Percentiles rank a stretch among this genome's conserved stretches.
phyloP scores from a whole-genome alignment of 2,888 invertebrate genomes.

The Andrena dorsata region DNA sequence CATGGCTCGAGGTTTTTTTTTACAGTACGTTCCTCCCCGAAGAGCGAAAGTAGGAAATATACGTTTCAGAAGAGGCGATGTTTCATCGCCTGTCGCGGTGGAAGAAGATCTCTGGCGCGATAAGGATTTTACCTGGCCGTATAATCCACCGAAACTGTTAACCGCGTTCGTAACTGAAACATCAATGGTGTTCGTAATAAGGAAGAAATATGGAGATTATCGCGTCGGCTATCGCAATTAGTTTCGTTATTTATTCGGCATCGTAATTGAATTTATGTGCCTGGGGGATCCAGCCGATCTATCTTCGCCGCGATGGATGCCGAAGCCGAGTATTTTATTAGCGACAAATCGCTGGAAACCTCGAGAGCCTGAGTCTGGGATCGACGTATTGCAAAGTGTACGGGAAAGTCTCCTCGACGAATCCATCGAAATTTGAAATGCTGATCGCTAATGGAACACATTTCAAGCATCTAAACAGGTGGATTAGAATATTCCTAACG shows the following conservation, averaged over 20 bases:
- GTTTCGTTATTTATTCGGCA: conserved; percentile 41
- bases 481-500: background rate
- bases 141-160: conserved; percentile 52
- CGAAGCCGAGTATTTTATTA: background rate
- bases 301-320: background rate
- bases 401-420: background rate
- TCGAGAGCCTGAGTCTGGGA: background rate
- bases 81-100: conserved; percentile 53
- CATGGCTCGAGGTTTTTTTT: background rate
- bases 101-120: conserved; percentile 31
- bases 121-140: conserved; percentile 51
- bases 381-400: background rate
- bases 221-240: conserved; percentile 46
- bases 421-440: conserved; percentile 24
- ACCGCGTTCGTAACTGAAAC: conserved; percentile 37
- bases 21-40: background rate
- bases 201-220: conserved; percentile 54
- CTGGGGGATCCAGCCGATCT: background rate
- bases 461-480: background rate
- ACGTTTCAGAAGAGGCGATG: conserved; percentile 41
- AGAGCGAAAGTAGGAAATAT: conserved; percentile 18
- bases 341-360: background rate
- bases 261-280: conserved; percentile 25
- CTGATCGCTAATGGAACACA: background rate
- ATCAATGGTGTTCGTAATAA: conserved; percentile 49